phyloP scores from a whole-genome alignment of 2,888 invertebrate genomes.

The Pyrocoelia pectoralis region DNA sequence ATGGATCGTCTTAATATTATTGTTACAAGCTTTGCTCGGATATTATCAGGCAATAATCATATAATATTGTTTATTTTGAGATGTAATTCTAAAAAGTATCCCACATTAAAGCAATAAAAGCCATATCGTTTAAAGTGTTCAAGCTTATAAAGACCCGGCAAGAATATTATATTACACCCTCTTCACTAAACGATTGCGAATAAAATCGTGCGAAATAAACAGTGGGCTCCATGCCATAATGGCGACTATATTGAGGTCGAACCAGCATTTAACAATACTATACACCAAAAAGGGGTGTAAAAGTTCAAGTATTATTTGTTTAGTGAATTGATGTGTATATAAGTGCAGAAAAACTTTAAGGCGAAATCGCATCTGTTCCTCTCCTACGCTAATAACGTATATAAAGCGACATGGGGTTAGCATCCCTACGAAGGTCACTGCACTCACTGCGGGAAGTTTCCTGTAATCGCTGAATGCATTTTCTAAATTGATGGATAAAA shows the following conservation, averaged over 20 bases:
- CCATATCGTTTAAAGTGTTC: background rate
- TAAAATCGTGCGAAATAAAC: constrained; percentile 1
- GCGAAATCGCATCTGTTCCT: constrained; percentile 11
- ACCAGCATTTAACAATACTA: constrained; percentile 2
- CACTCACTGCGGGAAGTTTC: constrained; percentile 17
- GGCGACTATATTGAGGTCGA: background rate
- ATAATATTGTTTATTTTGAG: too few species aligned
- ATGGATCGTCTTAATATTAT: too few species aligned
- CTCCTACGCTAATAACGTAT: background rate
- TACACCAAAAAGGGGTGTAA: constrained; percentile 1
- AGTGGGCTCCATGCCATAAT: background rate
- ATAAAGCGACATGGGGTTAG: constrained; percentile 16
- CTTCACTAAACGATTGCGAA: background rate
- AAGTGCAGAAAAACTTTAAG: constrained; percentile 1
- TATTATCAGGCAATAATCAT: too few species aligned
- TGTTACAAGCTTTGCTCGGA: too few species aligned
- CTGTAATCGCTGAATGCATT: constrained; percentile 18
- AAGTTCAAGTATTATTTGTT: constrained; percentile 8
- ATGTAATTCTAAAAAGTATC: too few species aligned
- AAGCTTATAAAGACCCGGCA: background rate
- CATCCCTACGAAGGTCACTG: constrained; percentile 23
- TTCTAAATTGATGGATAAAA: constrained; percentile 22
- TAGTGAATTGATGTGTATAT: constrained; percentile 12
- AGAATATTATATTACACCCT: background rate
- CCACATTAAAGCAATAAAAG: background rate